Evolutionary conservation across 1,140 invertebrate genomes (phyloP).

Genomic region (Notospermus geniculatus): DNA sequence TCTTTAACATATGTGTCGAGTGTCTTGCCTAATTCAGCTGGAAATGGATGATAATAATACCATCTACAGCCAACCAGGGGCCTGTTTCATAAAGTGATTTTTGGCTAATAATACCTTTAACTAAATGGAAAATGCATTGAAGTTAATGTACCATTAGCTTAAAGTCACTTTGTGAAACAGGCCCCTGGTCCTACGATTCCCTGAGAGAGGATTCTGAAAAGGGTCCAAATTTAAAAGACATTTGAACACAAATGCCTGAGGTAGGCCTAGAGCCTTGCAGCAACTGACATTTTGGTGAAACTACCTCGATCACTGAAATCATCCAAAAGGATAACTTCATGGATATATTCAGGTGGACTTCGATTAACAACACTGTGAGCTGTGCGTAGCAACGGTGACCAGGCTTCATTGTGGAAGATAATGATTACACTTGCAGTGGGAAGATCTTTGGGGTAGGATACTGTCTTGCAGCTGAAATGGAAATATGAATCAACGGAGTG

Average conservation of each 20-base stretch:
- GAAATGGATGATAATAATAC: conserved; percentile 13
- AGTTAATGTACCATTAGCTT: too few relatives aligned
- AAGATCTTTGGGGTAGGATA: conserved; percentile 61
- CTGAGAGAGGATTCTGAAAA: background rate
- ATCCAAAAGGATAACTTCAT: conserved; percentile 86
- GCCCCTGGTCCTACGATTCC: too few relatives aligned
- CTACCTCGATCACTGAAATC: conserved; percentile 77
- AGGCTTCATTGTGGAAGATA: conserved; percentile 89
- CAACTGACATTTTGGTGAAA: conserved; percentile 11
- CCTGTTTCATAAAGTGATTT: too few relatives aligned
- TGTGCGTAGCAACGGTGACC: conserved; percentile 79
- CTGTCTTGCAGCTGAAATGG: conserved; percentile 59
- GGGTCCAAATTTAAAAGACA: background rate
- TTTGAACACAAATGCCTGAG: background rate
- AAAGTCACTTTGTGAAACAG: too few relatives aligned
- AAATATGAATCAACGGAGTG: conserved; percentile 10
- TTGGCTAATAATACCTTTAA: too few relatives aligned
- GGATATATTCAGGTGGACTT: conserved; percentile 76
- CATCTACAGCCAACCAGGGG: background rate
- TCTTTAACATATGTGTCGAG: conserved; percentile 65
- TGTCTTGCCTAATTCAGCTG: conserved; percentile 86
- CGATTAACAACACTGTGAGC: conserved; percentile 85
- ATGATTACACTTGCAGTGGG: conserved; percentile 73
- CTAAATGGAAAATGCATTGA: too few relatives aligned
- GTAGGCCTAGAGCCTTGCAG: too few relatives aligned